phyloP scores from a whole-genome alignment of 2,797 vertebrate genomes.

The Anas flavirostris region DNA sequence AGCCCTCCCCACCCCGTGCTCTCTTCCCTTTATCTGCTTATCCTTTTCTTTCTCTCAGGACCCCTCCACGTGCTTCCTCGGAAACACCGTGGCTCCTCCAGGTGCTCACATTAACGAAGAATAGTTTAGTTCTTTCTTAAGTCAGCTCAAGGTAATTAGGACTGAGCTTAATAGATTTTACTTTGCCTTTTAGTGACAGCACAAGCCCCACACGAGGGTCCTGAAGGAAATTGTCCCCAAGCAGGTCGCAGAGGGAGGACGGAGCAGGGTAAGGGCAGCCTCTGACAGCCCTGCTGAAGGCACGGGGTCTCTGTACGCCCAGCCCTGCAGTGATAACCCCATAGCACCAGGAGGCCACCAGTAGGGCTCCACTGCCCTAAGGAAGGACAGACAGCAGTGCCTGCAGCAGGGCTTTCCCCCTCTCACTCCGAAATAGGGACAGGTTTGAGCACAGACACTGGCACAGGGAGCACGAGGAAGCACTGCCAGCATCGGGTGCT shows the following conservation, averaged over 20 bases:
- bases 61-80: not conserved
- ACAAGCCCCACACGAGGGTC: not conserved
- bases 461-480: not conserved
- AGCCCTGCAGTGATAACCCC: not conserved
- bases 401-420: not conserved
- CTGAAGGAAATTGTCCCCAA: not conserved
- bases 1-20: not conserved
- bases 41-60: not conserved
- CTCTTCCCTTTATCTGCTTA: not conserved
- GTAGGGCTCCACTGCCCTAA: too few species aligned
- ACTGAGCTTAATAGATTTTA: not conserved
- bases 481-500: not conserved
- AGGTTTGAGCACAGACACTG: not conserved
- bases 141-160: not conserved
- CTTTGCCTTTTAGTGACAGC: accelerated
- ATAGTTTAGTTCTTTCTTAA: not conserved
- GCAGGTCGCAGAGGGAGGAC: not conserved
- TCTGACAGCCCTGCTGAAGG: not conserved
- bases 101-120: not conserved
- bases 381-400: not conserved
- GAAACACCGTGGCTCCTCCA: not conserved
- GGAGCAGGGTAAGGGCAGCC: not conserved
- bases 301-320: not conserved
- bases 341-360: not conserved
- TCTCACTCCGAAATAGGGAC: not conserved